Base-by-base conservation (phyloP, 2,888 invertebrate species). In the Phalera bucephala region DNA sequence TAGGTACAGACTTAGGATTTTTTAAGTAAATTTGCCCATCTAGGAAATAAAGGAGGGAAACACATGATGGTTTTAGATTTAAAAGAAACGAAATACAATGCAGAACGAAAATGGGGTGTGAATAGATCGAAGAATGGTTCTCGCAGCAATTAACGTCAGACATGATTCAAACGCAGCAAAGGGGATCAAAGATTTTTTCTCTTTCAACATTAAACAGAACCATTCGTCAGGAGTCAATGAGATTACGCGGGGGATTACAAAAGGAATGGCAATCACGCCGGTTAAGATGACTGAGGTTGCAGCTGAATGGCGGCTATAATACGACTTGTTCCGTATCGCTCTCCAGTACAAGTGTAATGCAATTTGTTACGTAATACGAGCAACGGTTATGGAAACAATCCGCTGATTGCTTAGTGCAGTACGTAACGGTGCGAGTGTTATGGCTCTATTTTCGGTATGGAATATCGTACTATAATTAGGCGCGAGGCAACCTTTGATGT, bases 311-410 rank as follows among this genome's bases (percentile, higher is more conserved):
- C 55, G 47, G 52, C 53, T 65, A 72, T 72, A 73, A 56, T 63
- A 68, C 61, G 35, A 40, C 44, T 44, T 53, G 58, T 54, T 40
- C 47, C 51, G 52, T 52, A 56, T 45, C 52, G 45, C 47, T 50
- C 44, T 43, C 48, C 33, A 42, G 45, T 59, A 64, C 51, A 33
- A 62, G 61, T 52, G 57, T 63, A 61, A 64, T 63, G 64, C 64
- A 58, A 70, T 64, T 68, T 61, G 72, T 75, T 74, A 71, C 69
- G 59, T 67, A 72, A 76, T 63, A 53, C 63, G 45, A 60, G 60
- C 60, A 59, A 64, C 64, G 65, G 72, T 77, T 79, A 79, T 80
- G 78, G 77, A 67, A 81, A 80, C 81, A 81, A 72, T 72, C 55
- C 49, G 46, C 63, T 65, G 70, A 75, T 74, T 67, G 66, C 67